Evolutionary conservation across 2,113 vertebrate genomes (phyloP), one percentile per base, ranked within the genome.

Genomic region (Cygnus buccinator): DNA sequence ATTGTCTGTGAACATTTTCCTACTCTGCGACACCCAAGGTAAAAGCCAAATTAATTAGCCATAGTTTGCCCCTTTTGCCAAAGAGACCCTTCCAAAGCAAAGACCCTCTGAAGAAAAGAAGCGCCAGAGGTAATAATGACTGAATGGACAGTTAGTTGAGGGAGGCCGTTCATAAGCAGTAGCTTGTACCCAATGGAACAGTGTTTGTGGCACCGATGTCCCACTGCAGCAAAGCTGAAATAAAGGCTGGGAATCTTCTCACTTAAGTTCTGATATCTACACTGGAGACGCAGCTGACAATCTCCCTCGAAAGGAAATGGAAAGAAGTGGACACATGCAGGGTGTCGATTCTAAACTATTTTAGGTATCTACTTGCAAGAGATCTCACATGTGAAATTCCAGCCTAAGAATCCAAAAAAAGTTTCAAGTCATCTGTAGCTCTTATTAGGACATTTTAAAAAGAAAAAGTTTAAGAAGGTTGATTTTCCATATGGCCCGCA

Each of bases 11-110:
- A 72, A 37, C 8, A 9, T 29, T 41, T 35, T 78, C 65, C 31
- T 65, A 28, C n/a, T 50, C 58, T 26, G 41, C 10, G 19, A 80
- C 41, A 63, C 11, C 16, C 46, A 44, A 31, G 11, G 28, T 57
- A 84, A 80, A 73, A 79, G 46, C 46, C 54, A 79, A 29, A 68
- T 33, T 63, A 50, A 68, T 35, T 63, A 57, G 67, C 62, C 0
- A 0, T 15, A 15, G 5, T 50, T 74, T 80, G 41, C 26, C 33
- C 21, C 41, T n/a, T 5, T 35, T 52, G 9, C 0, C 0, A 72
- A 72, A 55, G 18, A 13, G 9, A 61, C 37, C 25, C 43, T 52
- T 25, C 7, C 21, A 31, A 10, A 33, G 66, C 0, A 1, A 6
- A 48, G 46, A 22, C 10, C 46, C 46, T 48, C 46, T 22, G 46